Evolutionary conservation across 2,113 vertebrate genomes (phyloP), one percentile per base, ranked within the genome.

Genomic region (Mastomys natalensis): DNA sequence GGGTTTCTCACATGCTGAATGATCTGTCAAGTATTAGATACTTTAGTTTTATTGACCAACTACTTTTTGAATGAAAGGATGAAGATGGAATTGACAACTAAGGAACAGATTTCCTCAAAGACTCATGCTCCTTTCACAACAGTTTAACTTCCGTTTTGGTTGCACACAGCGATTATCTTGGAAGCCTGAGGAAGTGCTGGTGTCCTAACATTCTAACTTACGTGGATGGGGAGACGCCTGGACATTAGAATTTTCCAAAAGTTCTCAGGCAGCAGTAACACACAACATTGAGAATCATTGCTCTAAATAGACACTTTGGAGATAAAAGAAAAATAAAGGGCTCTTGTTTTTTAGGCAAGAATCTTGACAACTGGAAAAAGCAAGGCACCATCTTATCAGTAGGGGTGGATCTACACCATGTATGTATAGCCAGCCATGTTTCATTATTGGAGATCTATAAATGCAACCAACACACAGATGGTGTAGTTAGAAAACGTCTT

Each of bases 1-100:
- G 87, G 60, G 87, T 10, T 87, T 87, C 21, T 7, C 84, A 91
- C 34, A 13, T 77, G 76, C n/a, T 80, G n/a, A 77, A 89, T 7
- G 3, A 80, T 60, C 19, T 80, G 60, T 5, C 55, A 7, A 86
- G 58, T 72, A 85, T 76, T 88, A 76, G 34, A 37, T 4, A 93
- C 58, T 88, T 87, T 60, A 80, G 15, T 80, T 93, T 77, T 80
- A 19, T 70, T 68, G 10, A 64, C 31, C 15, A 55, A 77, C 34
- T 92, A 68, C 10, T 90, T 96, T 96, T 90, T 92, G 68, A 96
- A 70, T 89, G 8, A 53, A 92, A 9, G 87, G 26, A 9, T 94
- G 29, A 87, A 93, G 89, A 93, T 66, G 10, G 48, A 95, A 89
- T 43, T 45, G 45, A 53, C 37, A 64, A 62, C 31, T 15, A 73